Evolutionary conservation across 2,797 vertebrate species (phyloP).

Genomic region (Karalla daura): DNA sequence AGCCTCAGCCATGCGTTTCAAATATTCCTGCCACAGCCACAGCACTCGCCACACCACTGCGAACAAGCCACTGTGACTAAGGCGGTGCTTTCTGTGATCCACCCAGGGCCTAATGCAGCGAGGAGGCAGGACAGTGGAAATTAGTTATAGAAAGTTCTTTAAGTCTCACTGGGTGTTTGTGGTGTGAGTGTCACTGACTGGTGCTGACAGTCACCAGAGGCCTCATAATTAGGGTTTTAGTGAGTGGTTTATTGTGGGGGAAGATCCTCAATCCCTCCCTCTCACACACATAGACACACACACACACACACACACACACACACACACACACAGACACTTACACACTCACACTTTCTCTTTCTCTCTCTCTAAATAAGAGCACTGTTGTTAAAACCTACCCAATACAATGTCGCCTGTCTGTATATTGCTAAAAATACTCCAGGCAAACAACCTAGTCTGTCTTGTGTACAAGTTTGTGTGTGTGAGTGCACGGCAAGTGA

Average conservation of each 20-base stretch:
- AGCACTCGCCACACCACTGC: too few relatives aligned
- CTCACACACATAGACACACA: slow-evolving; percentile 3
- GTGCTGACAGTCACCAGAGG: slow-evolving; percentile 45
- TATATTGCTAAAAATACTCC: slow-evolving; percentile 86
- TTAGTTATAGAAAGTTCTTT: background rate
- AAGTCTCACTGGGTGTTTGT: slow-evolving; percentile 5
- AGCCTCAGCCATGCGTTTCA: background rate
- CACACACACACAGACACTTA: slow-evolving; percentile 3
- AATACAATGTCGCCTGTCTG: slow-evolving; percentile 77
- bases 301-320: slow-evolving; percentile 9
- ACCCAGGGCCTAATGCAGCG: background rate
- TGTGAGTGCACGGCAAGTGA: slow-evolving; percentile 40
- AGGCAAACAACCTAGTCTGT: slow-evolving; percentile 83
- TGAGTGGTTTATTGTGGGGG: slow-evolving; percentile 55
- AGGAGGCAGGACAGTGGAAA: background rate
- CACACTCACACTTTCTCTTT: too few relatives aligned
- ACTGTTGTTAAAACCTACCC: slow-evolving; percentile 70
- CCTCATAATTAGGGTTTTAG: slow-evolving; percentile 41
- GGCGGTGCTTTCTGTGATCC: background rate
- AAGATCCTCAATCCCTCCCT: slow-evolving; percentile 55
- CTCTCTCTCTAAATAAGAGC: slow-evolving; percentile 55
- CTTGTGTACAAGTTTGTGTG: slow-evolving; percentile 57
- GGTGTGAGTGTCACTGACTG: slow-evolving; percentile 37
- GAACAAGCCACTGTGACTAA: background rate
- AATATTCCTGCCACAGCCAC: too few relatives aligned